Conservation (phyloP, 2,797 vertebrate species). For the Notoglanidium macrostoma region DNA sequence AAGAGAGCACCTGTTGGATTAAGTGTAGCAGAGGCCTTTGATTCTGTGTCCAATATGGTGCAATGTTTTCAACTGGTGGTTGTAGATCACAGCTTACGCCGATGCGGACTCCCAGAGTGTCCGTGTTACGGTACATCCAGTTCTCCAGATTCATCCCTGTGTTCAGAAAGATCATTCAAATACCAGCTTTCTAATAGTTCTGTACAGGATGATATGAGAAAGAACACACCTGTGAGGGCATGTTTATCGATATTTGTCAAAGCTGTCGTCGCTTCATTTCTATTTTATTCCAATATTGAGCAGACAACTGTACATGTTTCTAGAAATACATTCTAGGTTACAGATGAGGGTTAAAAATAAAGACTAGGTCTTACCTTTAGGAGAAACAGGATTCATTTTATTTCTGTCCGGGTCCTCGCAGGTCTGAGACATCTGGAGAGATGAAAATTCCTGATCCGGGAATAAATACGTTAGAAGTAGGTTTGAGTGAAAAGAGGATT, state of each 20-base stretch:
- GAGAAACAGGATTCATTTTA: not conserved
- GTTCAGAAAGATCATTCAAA: not conserved
- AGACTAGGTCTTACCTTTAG: conserved; percentile 21
- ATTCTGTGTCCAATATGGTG: conserved; percentile 89
- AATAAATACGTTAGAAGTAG: not conserved
- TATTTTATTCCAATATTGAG: not conserved
- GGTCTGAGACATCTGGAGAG: conserved; percentile 20
- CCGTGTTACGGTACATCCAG: conserved; percentile 94
- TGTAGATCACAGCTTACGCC: conserved; percentile 92
- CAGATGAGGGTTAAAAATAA: not conserved
- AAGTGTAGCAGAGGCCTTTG: conserved; percentile 84
- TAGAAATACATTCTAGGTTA: not conserved
- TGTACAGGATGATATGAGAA: not conserved
- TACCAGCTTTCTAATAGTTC: not conserved
- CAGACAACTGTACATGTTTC: not conserved
- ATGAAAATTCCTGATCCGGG: conserved; percentile 14
- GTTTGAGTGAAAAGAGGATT: not conserved
- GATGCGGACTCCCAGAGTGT: conserved; percentile 94
- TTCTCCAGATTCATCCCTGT: conserved; percentile 79
- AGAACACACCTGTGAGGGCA: not conserved
- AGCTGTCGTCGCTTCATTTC: not conserved
- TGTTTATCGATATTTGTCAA: not conserved
- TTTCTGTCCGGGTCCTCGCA: conserved; percentile 34
- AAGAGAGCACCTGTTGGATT: conserved; percentile 85
- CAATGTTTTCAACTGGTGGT: conserved; percentile 81